Percentiles rank a stretch among this genome's conserved stretches.
phyloP scores from a whole-genome alignment of 2,113 vertebrate genomes.

The Felis chaus region DNA sequence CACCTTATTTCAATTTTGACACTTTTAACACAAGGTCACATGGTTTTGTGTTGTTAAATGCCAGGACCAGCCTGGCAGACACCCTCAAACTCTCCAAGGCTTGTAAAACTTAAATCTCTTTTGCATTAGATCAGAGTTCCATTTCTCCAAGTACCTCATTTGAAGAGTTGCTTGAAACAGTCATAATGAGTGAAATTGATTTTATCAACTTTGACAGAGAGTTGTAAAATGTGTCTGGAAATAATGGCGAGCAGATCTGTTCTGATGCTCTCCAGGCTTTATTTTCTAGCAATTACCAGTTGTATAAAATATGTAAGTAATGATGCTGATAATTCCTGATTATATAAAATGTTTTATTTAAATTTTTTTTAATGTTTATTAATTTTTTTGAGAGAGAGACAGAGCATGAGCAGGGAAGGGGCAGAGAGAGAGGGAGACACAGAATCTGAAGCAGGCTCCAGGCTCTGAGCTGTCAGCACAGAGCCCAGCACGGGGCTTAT shows the following conservation, averaged over 20 bases:
- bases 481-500: too few relatives aligned
- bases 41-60: neutral
- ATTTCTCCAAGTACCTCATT: neutral
- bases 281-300: neutral
- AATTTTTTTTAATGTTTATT: too few relatives aligned
- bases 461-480: too few relatives aligned
- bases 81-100: neutral
- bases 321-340: neutral
- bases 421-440: too few relatives aligned
- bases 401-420: too few relatives aligned
- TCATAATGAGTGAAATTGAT: neutral
- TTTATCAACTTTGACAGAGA: neutral
- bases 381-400: too few relatives aligned
- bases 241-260: neutral
- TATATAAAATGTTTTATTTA: slow-evolving; percentile 9
- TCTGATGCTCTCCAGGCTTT: neutral
- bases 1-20: neutral
- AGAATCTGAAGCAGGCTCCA: too few relatives aligned
- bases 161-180: slow-evolving; percentile 12
- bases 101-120: neutral
- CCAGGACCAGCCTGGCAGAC: neutral
- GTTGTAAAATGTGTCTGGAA: neutral
- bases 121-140: neutral
- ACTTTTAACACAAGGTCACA: neutral
- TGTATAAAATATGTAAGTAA: neutral